Base-by-base conservation (phyloP, 1,140 invertebrate genomes). In the Hesperophylax magnus region DNA sequence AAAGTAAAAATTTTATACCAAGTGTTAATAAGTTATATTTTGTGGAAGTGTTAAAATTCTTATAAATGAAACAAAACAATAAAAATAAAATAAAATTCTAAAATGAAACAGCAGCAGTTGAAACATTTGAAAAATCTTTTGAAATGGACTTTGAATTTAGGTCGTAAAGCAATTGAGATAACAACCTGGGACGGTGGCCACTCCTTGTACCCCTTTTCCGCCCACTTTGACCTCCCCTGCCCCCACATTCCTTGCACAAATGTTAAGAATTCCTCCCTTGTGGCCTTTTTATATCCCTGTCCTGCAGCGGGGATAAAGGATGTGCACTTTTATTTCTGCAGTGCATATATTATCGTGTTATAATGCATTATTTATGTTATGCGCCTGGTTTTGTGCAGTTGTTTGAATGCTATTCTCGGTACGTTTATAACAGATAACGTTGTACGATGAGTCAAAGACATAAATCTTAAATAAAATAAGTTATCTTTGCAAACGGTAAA, bases 81-180 rank as follows among this genome's bases (percentile, higher is more conserved):
- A 24, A 20, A 61, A 20, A 61, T 11, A 61, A 24, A 24, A 61
- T 20, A 11, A 24, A 61, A 56, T 56, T 14, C 5, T 18, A 61
- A 9, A 61, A 61, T 24, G 7, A 61, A 61, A 61, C 14, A 24
- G 17, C 18, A 14, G 58, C 58, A 61, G 18, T 61, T 24, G 18
- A 47, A 24, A 61, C 58, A 61, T 61, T 61, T 20, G 1, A 24
- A 20, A 61, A 61, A 22, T 22, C 11, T 18, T 17, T 27, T 22
- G 5, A 27, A 31, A n/a, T 15, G 7, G 60, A 8, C 17, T 11
- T 11, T 47, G 63, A 67, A 67, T 67, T 67, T 27, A 11, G 63
- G 31, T 67, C 63, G 63, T 67, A 67, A 67, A 67, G 63, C 63
- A 34, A 67, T 67, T 67, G 63, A 67, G 63, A 67, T 67, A 67